These are phyloP conservation scores for Brachirus orientalis DNA, from an alignment of 2,113 vertebrate genomes.

Conservation along the genomic window DNA sequence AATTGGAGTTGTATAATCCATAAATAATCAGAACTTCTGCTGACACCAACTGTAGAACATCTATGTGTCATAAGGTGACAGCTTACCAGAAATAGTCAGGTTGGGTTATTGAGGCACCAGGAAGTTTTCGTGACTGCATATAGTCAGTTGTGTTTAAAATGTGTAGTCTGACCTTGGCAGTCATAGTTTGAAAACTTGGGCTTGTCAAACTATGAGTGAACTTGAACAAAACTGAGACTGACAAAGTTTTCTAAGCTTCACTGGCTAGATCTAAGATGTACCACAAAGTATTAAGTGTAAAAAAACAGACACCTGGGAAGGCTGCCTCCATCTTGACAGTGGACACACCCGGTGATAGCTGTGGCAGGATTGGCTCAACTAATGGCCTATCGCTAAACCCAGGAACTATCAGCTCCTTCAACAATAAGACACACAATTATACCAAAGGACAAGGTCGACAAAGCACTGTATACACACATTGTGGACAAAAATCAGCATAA, in stretches of 20 bases:
- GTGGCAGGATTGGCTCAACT: constrained; percentile 86
- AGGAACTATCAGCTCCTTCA: constrained; percentile 75
- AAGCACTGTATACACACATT: constrained; percentile 6
- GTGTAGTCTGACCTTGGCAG: too few species aligned
- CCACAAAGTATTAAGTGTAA: constrained; percentile 19
- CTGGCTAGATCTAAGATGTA: background rate
- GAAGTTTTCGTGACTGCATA: too few species aligned
- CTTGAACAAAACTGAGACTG: background rate
- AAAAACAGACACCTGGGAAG: constrained; percentile 85
- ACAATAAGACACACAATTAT: constrained; percentile 61
- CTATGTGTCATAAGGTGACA: too few species aligned
- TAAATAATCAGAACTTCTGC: too few species aligned
- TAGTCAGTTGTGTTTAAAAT: too few species aligned
- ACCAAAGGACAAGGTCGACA: constrained; percentile 44
- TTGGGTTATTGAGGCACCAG: too few species aligned
- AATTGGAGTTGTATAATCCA: too few species aligned
- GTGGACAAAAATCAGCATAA: background rate
- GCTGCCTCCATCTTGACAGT: constrained; percentile 87
- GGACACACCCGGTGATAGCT: constrained; percentile 90
- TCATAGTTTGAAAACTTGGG: too few species aligned
- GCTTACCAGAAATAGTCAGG: too few species aligned
- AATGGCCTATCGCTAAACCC: constrained; percentile 80
- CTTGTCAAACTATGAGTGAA: background rate
- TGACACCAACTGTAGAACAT: too few species aligned
- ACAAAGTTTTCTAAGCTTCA: constrained; percentile 6